Evolutionary conservation across 2,888 invertebrate genomes (phyloP), one percentile per base, ranked within the genome.

Genomic region (Tipula helvola): DNA sequence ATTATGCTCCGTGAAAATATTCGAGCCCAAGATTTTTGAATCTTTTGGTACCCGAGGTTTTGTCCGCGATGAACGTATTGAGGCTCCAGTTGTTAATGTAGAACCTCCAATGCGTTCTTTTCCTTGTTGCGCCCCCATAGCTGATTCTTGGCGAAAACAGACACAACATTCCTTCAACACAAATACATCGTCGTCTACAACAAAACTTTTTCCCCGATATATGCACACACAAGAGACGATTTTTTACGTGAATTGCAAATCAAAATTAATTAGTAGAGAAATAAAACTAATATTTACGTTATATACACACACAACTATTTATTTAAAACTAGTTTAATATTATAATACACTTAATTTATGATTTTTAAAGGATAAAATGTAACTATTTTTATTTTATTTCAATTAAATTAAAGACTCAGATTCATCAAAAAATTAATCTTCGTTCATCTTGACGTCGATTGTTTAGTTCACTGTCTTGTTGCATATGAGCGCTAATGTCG

Each of bases 1-100:
- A 92, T 96, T 97, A 92, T 97, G 97, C 93, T 97, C 97, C 71
- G 97, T 97, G 92, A 97, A 98, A 92, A 97, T 97, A 93, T 97
- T 97, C 90, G 97, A 95, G 90, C 96, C 96, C 90, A 96, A 95
- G 90, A 95, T 94, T 91, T 96, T 94, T 91, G 95, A 95, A 93
- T 97, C 97, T 93, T 96, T 96, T 88, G 94, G 93, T 90, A 94
- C 93, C 87, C 88, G 93, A 89, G 95, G 95, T 92, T 96, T 96
- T 91, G 93, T 95, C 90, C 96, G 94, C 88, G 95, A 93, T 88
- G 95, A 94, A 90, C 96, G 94, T 91, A 95, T 94, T 89, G 96
- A 95, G 90, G 95, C 90, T 87, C 91, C 91, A 87, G 90, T 90
- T 88, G 90, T 90, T 86, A 91, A 88, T 44, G 90, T 90, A 88